Percentiles rank a stretch among this genome's conserved stretches.
phyloP scores from a whole-genome alignment of 2,797 vertebrate genomes.

The Acanthurus tractus region DNA sequence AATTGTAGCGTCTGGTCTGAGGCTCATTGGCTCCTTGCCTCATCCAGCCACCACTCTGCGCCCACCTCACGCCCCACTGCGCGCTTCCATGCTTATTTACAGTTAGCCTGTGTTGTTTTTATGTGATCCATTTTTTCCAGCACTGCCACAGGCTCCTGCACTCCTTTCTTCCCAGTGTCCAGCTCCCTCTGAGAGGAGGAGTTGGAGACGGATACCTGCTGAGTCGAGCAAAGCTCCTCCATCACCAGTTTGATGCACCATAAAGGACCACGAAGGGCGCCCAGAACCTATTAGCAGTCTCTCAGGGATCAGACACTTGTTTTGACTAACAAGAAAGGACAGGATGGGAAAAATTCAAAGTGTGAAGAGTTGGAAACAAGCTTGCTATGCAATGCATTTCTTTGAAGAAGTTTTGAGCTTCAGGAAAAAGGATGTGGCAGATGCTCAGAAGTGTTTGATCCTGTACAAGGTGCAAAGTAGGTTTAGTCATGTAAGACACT shows the following conservation, averaged over 20 bases:
- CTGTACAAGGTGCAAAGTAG: slow-evolving; percentile 39
- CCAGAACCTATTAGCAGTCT: slow-evolving; percentile 45
- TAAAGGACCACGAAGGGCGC: slow-evolving; percentile 69
- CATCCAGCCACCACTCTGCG: slow-evolving; percentile 23
- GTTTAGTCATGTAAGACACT: slow-evolving; percentile 22
- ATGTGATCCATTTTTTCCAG: slow-evolving; percentile 69
- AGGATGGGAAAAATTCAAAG: slow-evolving; percentile 33
- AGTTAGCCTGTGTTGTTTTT: slow-evolving; percentile 67
- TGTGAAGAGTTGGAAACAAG: slow-evolving; percentile 39
- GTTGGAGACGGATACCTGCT: slow-evolving; percentile 62
- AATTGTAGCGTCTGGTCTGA: slow-evolving; percentile 64
- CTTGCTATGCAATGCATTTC: slow-evolving; percentile 44
- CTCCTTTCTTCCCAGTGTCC: slow-evolving; percentile 50
- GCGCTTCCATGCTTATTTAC: slow-evolving; percentile 68
- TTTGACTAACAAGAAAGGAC: slow-evolving; percentile 60
- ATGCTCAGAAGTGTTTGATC: slow-evolving; percentile 51
- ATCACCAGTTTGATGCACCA: slow-evolving; percentile 69
- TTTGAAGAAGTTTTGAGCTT: slow-evolving; percentile 60
- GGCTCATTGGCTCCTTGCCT: slow-evolving; percentile 61
- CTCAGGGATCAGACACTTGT: slow-evolving; percentile 53
- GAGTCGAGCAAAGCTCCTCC: slow-evolving; percentile 66
- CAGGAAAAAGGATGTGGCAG: slow-evolving; percentile 35
- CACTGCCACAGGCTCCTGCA: slow-evolving; percentile 50
- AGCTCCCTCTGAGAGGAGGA: slow-evolving; percentile 52
- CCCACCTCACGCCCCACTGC: slow-evolving; percentile 15